These are phyloP conservation scores for Aspidapion aeneum DNA, from an alignment of 2,888 invertebrate genomes.

Conservation along the genomic window DNA sequence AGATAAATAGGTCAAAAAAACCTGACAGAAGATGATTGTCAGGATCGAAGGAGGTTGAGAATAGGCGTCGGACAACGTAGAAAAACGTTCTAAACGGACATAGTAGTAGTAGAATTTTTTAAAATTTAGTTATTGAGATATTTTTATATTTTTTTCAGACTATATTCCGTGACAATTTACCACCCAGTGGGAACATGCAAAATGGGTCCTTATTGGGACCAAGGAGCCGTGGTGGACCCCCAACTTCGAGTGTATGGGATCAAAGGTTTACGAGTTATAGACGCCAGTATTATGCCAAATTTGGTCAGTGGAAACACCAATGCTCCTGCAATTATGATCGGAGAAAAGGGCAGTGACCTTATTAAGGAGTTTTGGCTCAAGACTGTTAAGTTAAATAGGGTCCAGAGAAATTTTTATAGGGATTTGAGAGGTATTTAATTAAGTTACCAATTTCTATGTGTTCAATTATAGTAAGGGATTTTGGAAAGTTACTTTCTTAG, in stretches of 20 bases:
- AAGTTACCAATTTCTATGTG: too few relatives aligned
- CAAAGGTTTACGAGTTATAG: slow-evolving; percentile 74
- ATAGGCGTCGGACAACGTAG: too few relatives aligned
- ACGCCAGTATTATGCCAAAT: slow-evolving; percentile 85
- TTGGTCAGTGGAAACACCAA: slow-evolving; percentile 84
- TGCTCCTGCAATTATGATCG: slow-evolving; percentile 86
- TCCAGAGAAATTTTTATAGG: slow-evolving; percentile 11
- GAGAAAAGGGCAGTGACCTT: slow-evolving; percentile 84
- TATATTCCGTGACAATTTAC: slow-evolving; percentile 80
- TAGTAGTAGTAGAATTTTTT: too few relatives aligned
- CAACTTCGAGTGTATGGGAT: slow-evolving; percentile 77
- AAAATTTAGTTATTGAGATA: too few relatives aligned
- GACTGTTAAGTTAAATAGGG: slow-evolving; percentile 15
- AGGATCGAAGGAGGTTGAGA: too few relatives aligned
- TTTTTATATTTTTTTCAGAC: too few relatives aligned
- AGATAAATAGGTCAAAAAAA: too few relatives aligned
- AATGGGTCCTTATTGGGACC: slow-evolving; percentile 87
- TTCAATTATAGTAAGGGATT: too few relatives aligned
- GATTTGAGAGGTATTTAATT: background rate
- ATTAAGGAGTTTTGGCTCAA: slow-evolving; percentile 81
- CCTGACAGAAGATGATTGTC: too few relatives aligned
- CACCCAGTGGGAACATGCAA: slow-evolving; percentile 81
- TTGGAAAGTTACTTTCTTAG: too few relatives aligned
- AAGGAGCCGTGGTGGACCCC: slow-evolving; percentile 78
- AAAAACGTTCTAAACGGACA: too few relatives aligned